Conservation (phyloP, 1,140 invertebrate species). For the Microplitis mediator region DNA sequence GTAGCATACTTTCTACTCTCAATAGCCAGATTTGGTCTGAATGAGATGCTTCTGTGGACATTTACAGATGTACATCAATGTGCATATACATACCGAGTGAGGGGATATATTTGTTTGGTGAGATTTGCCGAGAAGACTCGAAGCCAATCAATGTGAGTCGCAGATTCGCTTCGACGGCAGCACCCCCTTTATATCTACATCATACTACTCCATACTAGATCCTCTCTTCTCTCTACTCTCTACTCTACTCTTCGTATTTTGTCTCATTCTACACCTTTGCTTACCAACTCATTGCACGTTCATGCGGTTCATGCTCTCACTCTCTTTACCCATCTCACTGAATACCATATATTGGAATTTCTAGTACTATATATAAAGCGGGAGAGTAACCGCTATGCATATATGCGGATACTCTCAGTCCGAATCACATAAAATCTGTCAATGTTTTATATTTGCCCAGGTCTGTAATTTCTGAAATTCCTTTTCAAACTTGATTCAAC, state of each 20-base stretch:
- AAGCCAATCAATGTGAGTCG: conserved; percentile 30
- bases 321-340: not conserved
- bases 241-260: too few species aligned
- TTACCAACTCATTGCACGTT: not conserved
- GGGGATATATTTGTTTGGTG: conserved; percentile 22
- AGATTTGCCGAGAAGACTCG: conserved; percentile 25
- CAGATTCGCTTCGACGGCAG: conserved; percentile 23
- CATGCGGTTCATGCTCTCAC: not conserved
- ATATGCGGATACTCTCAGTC: conserved; percentile 16
- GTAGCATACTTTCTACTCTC: too few species aligned
- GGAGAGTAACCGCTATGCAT: conserved; percentile 28
- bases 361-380: not conserved
- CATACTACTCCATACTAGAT: too few species aligned
- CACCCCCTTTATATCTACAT: too few species aligned
- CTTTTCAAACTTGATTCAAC: conserved; percentile 9
- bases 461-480: conserved; percentile 12
- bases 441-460: conserved; percentile 20
- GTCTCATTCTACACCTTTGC: too few species aligned
- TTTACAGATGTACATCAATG: conserved; percentile 8
- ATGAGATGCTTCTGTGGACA: not conserved
- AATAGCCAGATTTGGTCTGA: too few species aligned
- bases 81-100: conserved; percentile 19
- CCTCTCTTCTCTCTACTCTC: too few species aligned
- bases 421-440: conserved; percentile 21
- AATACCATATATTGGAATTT: conserved; percentile 25